Evolutionary conservation across 2,888 invertebrate genomes (phyloP).

Genomic region (Drosophila mayaguana): DNA sequence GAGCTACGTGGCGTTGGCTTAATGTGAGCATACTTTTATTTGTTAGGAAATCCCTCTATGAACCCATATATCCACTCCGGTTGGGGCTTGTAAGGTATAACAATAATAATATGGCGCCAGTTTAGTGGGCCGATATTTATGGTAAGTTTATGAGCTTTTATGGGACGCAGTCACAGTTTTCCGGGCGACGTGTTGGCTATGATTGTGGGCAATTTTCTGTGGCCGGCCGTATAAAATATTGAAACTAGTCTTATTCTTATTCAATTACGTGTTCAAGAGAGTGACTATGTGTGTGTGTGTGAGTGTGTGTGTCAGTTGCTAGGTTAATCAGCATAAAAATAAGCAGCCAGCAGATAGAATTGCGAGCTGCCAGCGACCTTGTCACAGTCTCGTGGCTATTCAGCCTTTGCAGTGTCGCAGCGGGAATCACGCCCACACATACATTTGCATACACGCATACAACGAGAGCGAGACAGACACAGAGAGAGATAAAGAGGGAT

Average conservation of each 20-base stretch:
- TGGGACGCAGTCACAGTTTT: slow-evolving; percentile 46
- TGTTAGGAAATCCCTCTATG: not conserved
- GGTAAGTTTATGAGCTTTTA: slow-evolving; percentile 69
- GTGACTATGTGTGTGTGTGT: slow-evolving; percentile 26
- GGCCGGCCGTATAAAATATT: slow-evolving; percentile 45
- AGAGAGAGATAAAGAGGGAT: not conserved
- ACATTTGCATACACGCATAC: slow-evolving; percentile 7
- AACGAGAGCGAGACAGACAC: not conserved
- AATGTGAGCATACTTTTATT: not conserved
- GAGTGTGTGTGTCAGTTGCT: slow-evolving; percentile 36
- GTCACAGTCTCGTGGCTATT: slow-evolving; percentile 2
- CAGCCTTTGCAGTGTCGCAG: slow-evolving; percentile 53
- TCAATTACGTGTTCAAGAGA: slow-evolving; percentile 51
- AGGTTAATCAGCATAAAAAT: slow-evolving; percentile 74
- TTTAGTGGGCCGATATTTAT: slow-evolving; percentile 63
- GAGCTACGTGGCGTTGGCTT: slow-evolving; percentile 3
- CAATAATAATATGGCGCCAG: slow-evolving; percentile 50
- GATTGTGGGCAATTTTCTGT: slow-evolving; percentile 57
- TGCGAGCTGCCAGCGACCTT: slow-evolving; percentile 31
- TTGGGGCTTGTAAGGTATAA: slow-evolving; percentile 23
- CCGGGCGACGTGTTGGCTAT: slow-evolving; percentile 45
- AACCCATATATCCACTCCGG: slow-evolving; percentile 19
- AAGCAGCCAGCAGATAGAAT: slow-evolving; percentile 53
- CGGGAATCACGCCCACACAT: slow-evolving; percentile 50
- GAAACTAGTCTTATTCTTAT: slow-evolving; percentile 60